Base-by-base conservation (phyloP, 2,113 vertebrate genomes). In the Takifugu flavidus region DNA sequence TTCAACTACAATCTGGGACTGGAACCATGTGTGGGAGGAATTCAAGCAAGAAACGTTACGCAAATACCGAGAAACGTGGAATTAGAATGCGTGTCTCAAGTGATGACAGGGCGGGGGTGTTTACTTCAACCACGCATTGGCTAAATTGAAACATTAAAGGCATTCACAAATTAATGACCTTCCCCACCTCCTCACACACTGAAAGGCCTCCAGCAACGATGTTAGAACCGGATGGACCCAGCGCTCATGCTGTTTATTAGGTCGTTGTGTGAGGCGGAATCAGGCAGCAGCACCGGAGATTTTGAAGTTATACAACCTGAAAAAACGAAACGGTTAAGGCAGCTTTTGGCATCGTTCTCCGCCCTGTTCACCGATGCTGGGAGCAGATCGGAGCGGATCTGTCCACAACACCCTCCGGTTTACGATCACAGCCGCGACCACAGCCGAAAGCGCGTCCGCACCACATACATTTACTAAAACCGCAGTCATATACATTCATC, bases 351-450 rank as follows among this genome's bases (percentile, higher is more conserved):
- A 20, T 20, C 11, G 59, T 70, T 70, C 59, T 49, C 31, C 69
- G 67, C 65, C 67, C 74, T 43, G 64, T 53, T 58, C 66, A 26
- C 20, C 31, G 78, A 86, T 77, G 78, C 74, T 64, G 65, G 62
- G 59, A 69, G 70, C 59, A 69, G 49, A 75, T 57, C 80, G 75
- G 83, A 13, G 42, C 42, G 42, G 42, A 78, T 75, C 82, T 65
- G 28, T 25, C 60, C 66, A 25, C 59, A 44, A 47, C 62, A 69
- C 49, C 68, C 44, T 45, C 45, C 6, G 14, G 59, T 75, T 31
- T 54, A 70, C 8, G 27, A 52, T 12, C 11, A 43, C 53, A 26
- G 28, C 61, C 39, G 46, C 47, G 44, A 10, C 34, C 13, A 27
- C 34, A 39, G 31, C 5, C 31, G 31, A 7, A 34, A 14, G 25